Conservation (phyloP, 2,113 vertebrate species). For the Bos indicus region DNA sequence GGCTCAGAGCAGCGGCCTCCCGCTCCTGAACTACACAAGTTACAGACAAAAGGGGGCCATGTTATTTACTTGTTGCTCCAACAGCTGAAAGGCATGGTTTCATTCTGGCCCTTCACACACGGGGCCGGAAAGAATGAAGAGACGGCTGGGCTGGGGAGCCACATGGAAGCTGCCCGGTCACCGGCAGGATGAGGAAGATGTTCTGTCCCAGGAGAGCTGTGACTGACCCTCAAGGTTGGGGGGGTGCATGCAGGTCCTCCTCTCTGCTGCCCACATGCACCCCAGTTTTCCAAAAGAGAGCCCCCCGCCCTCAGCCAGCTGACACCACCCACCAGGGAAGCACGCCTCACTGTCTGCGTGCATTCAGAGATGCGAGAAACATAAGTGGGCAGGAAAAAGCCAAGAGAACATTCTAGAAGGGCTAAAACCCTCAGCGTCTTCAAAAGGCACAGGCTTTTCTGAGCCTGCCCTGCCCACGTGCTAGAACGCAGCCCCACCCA, state of each 20-base stretch:
- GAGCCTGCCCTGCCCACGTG: not conserved
- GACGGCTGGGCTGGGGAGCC: not conserved
- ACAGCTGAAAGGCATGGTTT: not conserved
- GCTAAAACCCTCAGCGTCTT: not conserved
- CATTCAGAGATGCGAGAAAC: not conserved
- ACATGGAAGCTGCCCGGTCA: accelerated
- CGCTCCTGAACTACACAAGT: not conserved
- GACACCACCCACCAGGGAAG: accelerated
- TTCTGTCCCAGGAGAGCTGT: not conserved
- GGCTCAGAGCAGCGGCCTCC: not conserved
- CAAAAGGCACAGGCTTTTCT: not conserved
- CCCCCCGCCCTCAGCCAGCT: no score
- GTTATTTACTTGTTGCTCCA: not conserved
- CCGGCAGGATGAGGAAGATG: accelerated
- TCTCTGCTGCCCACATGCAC: accelerated
- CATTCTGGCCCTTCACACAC: not conserved
- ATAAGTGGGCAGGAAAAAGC: not conserved
- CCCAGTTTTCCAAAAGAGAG: not conserved
- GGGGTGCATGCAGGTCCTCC: accelerated
- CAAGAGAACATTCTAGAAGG: not conserved
- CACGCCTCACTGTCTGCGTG: accelerated
- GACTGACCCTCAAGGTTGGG: not conserved
- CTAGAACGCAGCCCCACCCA: not conserved
- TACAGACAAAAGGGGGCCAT: not conserved
- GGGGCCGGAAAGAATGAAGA: not conserved